phyloP scores from a whole-genome alignment of 2,113 vertebrate species.

The Ailurus styani region DNA sequence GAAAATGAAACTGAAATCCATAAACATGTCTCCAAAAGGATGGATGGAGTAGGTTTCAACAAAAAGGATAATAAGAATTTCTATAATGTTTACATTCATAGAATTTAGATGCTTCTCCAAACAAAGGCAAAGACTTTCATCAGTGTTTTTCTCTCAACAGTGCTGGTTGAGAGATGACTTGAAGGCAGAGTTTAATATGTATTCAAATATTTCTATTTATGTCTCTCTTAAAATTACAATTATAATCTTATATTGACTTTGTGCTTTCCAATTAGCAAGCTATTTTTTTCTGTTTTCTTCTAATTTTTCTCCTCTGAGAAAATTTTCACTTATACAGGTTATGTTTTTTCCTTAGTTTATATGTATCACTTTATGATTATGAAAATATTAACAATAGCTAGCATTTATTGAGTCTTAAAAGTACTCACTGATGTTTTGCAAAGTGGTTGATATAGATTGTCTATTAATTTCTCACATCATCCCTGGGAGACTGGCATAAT shows the following conservation, averaged over 20 bases:
- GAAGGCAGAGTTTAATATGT: not conserved
- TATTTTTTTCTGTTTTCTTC: not conserved
- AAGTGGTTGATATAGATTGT: not conserved
- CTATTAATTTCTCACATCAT: not conserved
- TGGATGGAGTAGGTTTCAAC: not conserved
- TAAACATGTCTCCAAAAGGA: constrained; percentile 35
- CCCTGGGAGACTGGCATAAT: not conserved
- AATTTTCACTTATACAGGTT: not conserved
- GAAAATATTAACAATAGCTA: not conserved
- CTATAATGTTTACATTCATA: not conserved
- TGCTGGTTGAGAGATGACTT: not conserved
- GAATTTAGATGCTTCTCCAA: not conserved
- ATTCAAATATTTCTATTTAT: constrained; percentile 44
- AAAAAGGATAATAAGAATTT: not conserved
- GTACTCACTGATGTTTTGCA: not conserved
- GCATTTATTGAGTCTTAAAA: not conserved
- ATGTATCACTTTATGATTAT: not conserved
- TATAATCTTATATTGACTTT: not conserved
- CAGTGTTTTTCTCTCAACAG: not conserved
- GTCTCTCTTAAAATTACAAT: not conserved
- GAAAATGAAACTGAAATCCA: constrained; percentile 42
- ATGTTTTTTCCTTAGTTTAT: not conserved
- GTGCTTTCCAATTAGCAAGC: not conserved
- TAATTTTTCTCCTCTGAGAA: not conserved
- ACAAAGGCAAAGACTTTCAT: constrained; percentile 7